Percentiles rank a stretch among this genome's conserved stretches.
These are phyloP conservation scores for Leptinotarsa undecemlineata DNA, from an alignment of 1,140 invertebrate species.

Conservation along the genomic window DNA sequence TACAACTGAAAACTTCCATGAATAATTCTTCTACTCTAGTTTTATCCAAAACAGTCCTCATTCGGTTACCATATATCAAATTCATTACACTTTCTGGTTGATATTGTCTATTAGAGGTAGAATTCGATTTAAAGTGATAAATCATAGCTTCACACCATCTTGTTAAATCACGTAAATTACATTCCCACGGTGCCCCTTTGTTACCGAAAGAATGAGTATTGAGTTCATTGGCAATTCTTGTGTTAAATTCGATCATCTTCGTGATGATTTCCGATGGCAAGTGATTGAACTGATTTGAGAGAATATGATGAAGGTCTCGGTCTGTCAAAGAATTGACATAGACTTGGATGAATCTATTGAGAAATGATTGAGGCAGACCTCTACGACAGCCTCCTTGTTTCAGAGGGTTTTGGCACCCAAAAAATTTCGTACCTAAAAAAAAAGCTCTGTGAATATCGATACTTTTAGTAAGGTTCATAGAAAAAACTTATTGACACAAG, in stretches of 20 bases:
- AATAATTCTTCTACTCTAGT: constrained; percentile 66
- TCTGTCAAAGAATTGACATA: constrained; percentile 81
- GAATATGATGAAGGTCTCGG: constrained; percentile 74
- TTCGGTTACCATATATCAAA: constrained; percentile 80
- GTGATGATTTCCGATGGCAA: constrained; percentile 63
- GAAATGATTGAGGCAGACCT: constrained; percentile 94
- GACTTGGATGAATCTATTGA: constrained; percentile 98
- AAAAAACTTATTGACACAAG: no score
- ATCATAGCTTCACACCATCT: constrained; percentile 82
- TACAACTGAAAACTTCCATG: constrained; percentile 59
- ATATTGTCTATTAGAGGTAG: constrained; percentile 22
- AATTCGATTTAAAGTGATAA: constrained; percentile 34
- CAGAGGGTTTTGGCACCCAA: constrained; percentile 98
- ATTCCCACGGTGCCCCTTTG: constrained; percentile 92
- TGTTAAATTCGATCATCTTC: constrained; percentile 83
- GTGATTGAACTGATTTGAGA: constrained; percentile 60
- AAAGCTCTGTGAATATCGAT: background rate
- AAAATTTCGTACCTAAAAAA: constrained; percentile 75
- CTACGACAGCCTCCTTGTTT: constrained; percentile 93
- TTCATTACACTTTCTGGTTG: constrained; percentile 58
- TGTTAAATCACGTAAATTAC: constrained; percentile 93
- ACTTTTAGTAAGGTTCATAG: no score
- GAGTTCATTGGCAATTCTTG: constrained; percentile 68
- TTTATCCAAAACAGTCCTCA: constrained; percentile 77
- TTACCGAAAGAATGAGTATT: constrained; percentile 69